A percentile compares a stretch with the other conserved stretches of the same genome.
Evolutionary conservation across 92 coral and sea anemone species (phyloP).

Genomic region (Galaxea fascicularis): DNA sequence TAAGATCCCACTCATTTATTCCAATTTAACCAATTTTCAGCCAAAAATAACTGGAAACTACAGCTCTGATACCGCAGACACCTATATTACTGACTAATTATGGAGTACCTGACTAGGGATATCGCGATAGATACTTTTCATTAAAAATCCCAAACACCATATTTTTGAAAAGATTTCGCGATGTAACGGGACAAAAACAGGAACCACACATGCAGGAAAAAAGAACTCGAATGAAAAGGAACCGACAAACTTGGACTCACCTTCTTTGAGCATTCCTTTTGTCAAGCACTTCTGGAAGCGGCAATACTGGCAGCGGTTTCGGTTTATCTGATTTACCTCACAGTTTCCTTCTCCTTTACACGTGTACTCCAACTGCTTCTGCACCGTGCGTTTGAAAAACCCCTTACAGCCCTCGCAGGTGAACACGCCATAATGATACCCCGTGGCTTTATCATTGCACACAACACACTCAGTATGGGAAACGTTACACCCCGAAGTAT

Average conservation of each 20-base stretch:
- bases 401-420: constrained; percentile 99
- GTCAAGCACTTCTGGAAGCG: constrained; percentile 89
- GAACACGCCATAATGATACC: constrained; percentile 98
- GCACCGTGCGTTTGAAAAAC: constrained; percentile 96
- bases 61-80: too few relatives aligned
- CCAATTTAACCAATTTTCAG: too few relatives aligned
- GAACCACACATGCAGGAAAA: background rate
- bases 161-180: background rate
- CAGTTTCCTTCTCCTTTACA: constrained; percentile 87
- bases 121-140: too few relatives aligned
- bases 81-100: too few relatives aligned
- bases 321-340: constrained; percentile 86
- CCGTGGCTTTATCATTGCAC: constrained; percentile 95
- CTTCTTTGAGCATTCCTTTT: constrained; percentile 94
- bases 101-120: too few relatives aligned
- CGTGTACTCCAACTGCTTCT: constrained; percentile 87
- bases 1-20: too few relatives aligned
- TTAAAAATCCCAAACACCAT: background rate
- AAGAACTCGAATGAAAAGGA: background rate
- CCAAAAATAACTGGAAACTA: too few relatives aligned
- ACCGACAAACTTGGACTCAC: constrained; percentile 40
- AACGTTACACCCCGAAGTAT: background rate
- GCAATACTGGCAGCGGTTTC: constrained; percentile 96
- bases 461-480: constrained; percentile 80
- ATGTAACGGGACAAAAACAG: background rate